These are phyloP conservation scores for Solea senegalensis DNA, from an alignment of 2,113 vertebrate genomes.

Conservation along the genomic window DNA sequence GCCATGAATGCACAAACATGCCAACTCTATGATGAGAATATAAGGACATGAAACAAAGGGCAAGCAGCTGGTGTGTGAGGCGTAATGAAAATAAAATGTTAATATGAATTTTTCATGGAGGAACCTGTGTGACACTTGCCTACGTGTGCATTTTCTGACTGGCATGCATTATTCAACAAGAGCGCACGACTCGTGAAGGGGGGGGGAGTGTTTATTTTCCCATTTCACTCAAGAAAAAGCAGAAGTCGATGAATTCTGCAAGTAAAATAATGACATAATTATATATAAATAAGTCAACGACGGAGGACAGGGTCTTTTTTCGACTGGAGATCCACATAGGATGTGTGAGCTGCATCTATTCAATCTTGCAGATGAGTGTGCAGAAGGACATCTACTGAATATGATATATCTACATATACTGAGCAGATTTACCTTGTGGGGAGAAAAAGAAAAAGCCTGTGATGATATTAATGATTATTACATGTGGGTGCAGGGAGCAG, in stretches of 20 bases:
- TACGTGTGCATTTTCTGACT: slow-evolving; percentile 61
- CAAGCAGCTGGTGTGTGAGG: slow-evolving; percentile 52
- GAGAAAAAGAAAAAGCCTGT: slow-evolving; percentile 2
- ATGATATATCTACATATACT: neutral
- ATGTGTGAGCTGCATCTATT: neutral
- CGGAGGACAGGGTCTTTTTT: neutral
- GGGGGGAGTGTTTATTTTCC: slow-evolving; percentile 47
- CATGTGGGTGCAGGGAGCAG: slow-evolving; percentile 24
- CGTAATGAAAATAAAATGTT: slow-evolving; percentile 74
- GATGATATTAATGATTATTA: slow-evolving; percentile 3
- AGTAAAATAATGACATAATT: slow-evolving; percentile 56
- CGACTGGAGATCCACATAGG: slow-evolving; percentile 13
- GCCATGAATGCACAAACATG: slow-evolving; percentile 41
- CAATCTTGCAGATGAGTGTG: slow-evolving; percentile 28
- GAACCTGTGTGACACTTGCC: slow-evolving; percentile 74
- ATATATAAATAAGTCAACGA: slow-evolving; percentile 45
- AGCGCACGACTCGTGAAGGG: slow-evolving; percentile 34
- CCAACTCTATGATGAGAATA: slow-evolving; percentile 53
- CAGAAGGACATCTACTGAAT: slow-evolving; percentile 19
- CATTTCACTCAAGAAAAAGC: slow-evolving; percentile 37
- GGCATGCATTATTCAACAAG: slow-evolving; percentile 73
- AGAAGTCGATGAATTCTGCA: slow-evolving; percentile 49
- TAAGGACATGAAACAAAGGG: slow-evolving; percentile 67
- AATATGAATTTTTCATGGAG: slow-evolving; percentile 77
- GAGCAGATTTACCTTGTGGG: neutral